Evolutionary conservation across 2,797 vertebrate genomes (phyloP), one percentile per base, ranked within the genome.

Genomic region (Florisuga fusca): DNA sequence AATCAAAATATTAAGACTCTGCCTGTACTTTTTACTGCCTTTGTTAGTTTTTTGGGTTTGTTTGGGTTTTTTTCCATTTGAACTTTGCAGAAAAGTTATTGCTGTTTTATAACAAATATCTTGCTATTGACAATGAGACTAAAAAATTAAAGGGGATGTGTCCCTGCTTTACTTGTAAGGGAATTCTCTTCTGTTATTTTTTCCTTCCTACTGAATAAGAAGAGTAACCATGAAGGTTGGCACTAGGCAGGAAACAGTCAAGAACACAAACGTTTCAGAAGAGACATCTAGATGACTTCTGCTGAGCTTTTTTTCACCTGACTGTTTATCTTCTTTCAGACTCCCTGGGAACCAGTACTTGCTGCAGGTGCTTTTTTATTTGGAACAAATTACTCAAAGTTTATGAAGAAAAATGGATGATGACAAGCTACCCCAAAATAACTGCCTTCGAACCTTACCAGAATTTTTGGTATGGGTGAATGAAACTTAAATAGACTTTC

Each of bases 1-100:
- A 46, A 88, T 88, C 7, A 91, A 95, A 96, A 86, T 73, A 82
- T 59, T 76, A 81, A 91, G 84, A 86, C 36, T 73, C 11, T 64
- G 10, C 4, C 16, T 62, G 7, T 78, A 19, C 6, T 85, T 90
- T 89, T 85, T 46, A 31, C 13, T 57, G 27, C 3, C 2, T 45
- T 21, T 54, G 38, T 38, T 38, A 38, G 38, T 38, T 38, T 5
- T 38, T 38, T 38, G 17, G 45, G 45, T 46, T 46, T 45, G 43
- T n/a, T n/a, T n/a, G 43, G 45, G 43, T 45, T 45, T 45, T 53
- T 34, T 71, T 23, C 11, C 7, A 73, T 80, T 84, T 74, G 22
- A 72, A 7, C 22, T 84, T 59, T 72, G 10, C 12, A 84, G 69
- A 58, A 87, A 84, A 78, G 2, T 4, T 64, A 18, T 36, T 83